Evolutionary conservation across 2,797 vertebrate genomes (phyloP).

Genomic region (Kryptopterus vitreolus): DNA sequence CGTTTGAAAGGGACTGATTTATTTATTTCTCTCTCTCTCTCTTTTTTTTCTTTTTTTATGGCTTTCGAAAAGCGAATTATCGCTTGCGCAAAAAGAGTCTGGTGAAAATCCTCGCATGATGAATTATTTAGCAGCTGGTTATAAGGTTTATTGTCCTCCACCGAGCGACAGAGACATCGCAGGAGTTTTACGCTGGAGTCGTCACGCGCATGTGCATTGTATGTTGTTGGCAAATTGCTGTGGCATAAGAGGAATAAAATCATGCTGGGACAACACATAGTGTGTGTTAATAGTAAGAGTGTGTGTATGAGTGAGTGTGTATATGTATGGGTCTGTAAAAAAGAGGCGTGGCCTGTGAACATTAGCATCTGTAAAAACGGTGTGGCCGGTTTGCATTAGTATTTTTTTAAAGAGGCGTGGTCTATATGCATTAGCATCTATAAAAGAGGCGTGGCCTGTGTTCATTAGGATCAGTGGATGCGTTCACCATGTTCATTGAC

Average conservation of each 20-base stretch:
- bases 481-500: too few relatives aligned
- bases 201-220: too few relatives aligned
- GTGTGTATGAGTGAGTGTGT: too few relatives aligned
- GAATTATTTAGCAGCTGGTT: conserved; percentile 57
- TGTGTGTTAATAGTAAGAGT: too few relatives aligned
- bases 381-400: neutral
- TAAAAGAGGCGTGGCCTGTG: neutral
- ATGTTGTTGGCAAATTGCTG: too few relatives aligned
- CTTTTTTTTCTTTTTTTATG: neutral
- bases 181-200: too few relatives aligned
- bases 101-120: conserved; percentile 54
- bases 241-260: too few relatives aligned
- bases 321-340: too few relatives aligned
- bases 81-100: conserved; percentile 16
- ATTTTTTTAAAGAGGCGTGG: neutral
- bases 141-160: neutral
- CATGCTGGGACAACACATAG: too few relatives aligned
- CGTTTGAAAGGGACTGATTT: neutral
- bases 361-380: neutral
- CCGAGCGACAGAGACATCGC: neutral
- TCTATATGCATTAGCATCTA: neutral
- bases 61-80: neutral
- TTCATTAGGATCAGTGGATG: neutral
- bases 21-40: neutral
- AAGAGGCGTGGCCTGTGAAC: neutral